These are phyloP conservation scores for Rhegmatorhina hoffmannsi DNA, from an alignment of 2,113 vertebrate species.

Conservation along the genomic window DNA sequence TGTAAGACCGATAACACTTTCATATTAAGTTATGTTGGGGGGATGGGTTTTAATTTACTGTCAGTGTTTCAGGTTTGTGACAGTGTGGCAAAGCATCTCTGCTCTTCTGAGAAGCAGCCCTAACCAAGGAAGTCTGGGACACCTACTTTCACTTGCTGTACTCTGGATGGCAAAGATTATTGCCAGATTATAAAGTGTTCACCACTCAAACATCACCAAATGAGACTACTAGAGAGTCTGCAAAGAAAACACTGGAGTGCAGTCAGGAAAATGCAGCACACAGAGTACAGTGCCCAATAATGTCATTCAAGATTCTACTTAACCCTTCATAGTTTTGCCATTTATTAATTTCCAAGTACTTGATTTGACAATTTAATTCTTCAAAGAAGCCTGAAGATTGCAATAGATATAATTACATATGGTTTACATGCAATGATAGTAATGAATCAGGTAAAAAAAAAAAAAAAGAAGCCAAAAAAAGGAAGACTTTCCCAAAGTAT, in stretches of 20 bases:
- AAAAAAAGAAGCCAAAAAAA: background rate
- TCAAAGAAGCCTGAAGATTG: background rate
- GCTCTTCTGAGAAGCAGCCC: background rate
- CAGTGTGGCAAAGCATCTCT: background rate
- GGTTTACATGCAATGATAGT: background rate
- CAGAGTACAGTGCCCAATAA: background rate
- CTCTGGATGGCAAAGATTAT: background rate
- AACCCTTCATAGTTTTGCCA: background rate
- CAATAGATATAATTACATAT: background rate
- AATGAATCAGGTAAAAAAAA: background rate
- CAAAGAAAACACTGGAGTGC: background rate
- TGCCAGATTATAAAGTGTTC: background rate
- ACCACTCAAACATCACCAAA: accelerated
- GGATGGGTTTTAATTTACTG: background rate
- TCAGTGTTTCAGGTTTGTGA: background rate
- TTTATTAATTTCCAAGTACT: background rate
- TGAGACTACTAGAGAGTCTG: background rate
- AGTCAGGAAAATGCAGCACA: background rate
- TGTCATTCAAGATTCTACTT: background rate
- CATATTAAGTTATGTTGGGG: background rate
- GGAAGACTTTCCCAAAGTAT: background rate
- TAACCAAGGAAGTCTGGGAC: background rate
- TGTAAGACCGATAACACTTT: accelerated
- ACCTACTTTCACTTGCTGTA: background rate
- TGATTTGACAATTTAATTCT: background rate